Evolutionary conservation across 2,888 invertebrate species (phyloP).

Genomic region (Apamea crenata): DNA sequence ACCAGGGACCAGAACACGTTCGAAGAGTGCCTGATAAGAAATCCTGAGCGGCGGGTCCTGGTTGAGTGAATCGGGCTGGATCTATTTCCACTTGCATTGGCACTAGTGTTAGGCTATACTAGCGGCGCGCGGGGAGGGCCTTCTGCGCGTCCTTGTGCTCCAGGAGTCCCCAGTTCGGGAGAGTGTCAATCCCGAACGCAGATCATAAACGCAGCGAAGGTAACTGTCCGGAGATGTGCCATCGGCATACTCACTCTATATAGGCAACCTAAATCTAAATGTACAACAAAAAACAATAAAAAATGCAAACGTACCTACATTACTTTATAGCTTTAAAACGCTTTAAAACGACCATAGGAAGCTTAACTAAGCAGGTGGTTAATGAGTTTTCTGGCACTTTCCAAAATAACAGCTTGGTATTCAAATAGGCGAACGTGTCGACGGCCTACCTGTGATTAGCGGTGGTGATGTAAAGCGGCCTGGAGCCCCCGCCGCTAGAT

Average conservation of each 20-base stretch:
- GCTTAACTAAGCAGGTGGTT: constrained; percentile 64
- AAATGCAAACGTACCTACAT: constrained; percentile 7
- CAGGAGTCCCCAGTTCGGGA: background rate
- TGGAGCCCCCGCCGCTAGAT: constrained; percentile 83
- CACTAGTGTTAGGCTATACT: background rate
- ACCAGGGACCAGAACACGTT: background rate
- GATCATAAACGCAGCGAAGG: background rate
- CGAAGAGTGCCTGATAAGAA: background rate
- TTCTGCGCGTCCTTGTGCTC: background rate
- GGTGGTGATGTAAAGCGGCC: constrained; percentile 83
- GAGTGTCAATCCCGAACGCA: background rate
- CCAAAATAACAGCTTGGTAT: constrained; percentile 81
- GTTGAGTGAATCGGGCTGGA: background rate
- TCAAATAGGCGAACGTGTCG: constrained; percentile 84
- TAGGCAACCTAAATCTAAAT: background rate
- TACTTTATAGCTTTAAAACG: constrained; percentile 25
- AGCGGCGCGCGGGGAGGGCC: too few species aligned
- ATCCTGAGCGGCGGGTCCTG: too few species aligned
- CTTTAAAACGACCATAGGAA: constrained; percentile 44
- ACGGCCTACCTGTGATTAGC: constrained; percentile 88
- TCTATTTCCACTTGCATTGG: background rate
- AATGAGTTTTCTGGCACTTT: constrained; percentile 77
- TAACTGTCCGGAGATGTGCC: background rate
- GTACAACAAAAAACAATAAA: background rate
- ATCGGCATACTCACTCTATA: background rate